Percentiles rank a stretch among this genome's conserved stretches.
These are phyloP conservation scores for Eristalinus aeneus DNA, from an alignment of 2,888 invertebrate species.

Conservation along the genomic window DNA sequence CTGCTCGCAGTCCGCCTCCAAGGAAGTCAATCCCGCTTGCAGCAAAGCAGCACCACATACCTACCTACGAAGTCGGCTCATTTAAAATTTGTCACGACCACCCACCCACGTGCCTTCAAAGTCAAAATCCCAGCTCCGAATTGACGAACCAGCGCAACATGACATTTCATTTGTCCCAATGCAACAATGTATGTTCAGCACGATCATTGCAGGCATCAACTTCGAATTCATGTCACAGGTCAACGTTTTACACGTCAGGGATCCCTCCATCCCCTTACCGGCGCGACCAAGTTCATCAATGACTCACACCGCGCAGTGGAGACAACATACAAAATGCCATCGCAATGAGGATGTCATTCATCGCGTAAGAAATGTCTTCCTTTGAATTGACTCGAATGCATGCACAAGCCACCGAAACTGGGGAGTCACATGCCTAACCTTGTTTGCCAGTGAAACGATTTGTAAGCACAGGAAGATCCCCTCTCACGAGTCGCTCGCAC, in stretches of 20 bases:
- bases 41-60: too few relatives aligned
- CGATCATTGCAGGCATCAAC: not conserved
- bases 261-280: not conserved
- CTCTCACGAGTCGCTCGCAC: conserved; percentile 10
- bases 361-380: conserved; percentile 33
- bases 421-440: conserved; percentile 66
- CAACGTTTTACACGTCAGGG: not conserved
- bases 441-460: conserved; percentile 57
- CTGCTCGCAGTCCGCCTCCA: too few relatives aligned
- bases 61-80: too few relatives aligned
- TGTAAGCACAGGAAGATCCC: conserved; percentile 49
- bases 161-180: not conserved
- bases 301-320: not conserved
- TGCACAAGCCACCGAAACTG: conserved; percentile 21
- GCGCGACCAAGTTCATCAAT: not conserved
- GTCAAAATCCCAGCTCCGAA: not conserved
- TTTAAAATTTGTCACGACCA: too few relatives aligned
- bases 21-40: too few relatives aligned
- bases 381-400: conserved; percentile 40
- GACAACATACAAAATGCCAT: conserved; percentile 1
- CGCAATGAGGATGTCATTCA: conserved; percentile 58
- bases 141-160: not conserved
- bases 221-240: not conserved
- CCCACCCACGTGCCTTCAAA: too few relatives aligned
- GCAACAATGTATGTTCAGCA: not conserved